phyloP scores from a whole-genome alignment of 2,113 vertebrate genomes.

The Chaenocephalus aceratus region DNA sequence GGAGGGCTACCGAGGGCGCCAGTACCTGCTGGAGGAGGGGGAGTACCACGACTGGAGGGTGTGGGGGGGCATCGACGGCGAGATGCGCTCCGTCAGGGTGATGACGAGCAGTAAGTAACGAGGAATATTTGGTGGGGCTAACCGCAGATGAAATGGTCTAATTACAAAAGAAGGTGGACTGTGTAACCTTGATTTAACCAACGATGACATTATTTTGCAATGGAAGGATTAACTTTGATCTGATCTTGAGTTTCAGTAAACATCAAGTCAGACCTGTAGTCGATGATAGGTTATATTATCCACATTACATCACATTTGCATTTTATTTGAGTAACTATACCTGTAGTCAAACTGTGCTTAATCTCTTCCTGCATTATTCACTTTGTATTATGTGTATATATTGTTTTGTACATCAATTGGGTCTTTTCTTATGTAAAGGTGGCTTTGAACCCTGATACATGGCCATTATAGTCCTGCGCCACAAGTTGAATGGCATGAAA shows the following conservation, averaged over 20 bases:
- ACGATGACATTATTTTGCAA: neutral
- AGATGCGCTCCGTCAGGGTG: constrained; percentile 89
- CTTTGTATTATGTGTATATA: neutral
- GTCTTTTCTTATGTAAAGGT: neutral
- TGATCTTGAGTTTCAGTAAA: neutral
- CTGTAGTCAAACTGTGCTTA: neutral
- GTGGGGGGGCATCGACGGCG: constrained; percentile 89
- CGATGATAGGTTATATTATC: neutral
- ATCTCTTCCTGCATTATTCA: neutral
- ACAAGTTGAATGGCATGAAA: neutral
- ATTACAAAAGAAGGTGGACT: neutral
- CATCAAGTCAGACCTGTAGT: neutral
- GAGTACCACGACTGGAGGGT: constrained; percentile 93
- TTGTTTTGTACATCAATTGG: neutral
- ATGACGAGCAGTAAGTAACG: constrained; percentile 90
- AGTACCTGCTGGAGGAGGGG: constrained; percentile 97
- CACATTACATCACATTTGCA: neutral
- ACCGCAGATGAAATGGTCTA: too few species aligned
- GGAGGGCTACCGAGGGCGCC: constrained; percentile 93
- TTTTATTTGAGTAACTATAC: neutral
- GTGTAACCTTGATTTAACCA: neutral
- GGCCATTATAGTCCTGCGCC: neutral
- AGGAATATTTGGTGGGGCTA: neutral
- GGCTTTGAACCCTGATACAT: neutral
- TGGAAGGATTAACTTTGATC: too few species aligned